Evolutionary conservation across 2,113 vertebrate species (phyloP).

Genomic region (Anoura caudifer): DNA sequence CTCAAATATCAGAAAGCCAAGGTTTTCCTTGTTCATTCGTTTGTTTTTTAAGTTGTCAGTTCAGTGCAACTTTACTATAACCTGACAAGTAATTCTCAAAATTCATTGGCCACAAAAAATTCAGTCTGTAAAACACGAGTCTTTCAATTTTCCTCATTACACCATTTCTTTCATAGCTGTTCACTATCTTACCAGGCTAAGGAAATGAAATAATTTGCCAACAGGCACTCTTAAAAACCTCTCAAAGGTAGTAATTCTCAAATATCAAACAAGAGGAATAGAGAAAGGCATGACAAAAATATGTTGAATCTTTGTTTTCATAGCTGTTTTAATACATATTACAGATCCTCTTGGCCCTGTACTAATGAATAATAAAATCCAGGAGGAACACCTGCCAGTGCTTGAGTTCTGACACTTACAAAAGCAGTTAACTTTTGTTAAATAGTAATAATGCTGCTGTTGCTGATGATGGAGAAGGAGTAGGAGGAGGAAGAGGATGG

Average conservation of each 20-base stretch:
- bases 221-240: not conserved
- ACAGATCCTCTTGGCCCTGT: not conserved
- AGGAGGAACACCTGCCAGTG: not conserved
- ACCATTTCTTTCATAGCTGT: not conserved
- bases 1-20: slow-evolving; percentile 14
- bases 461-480: not conserved
- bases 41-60: not conserved
- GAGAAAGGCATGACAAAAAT: not conserved
- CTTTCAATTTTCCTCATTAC: not conserved
- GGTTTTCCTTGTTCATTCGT: not conserved
- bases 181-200: not conserved
- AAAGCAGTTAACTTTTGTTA: slow-evolving; percentile 13
- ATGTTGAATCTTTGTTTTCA: not conserved
- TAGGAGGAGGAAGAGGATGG: not conserved
- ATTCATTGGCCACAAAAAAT: slow-evolving; percentile 20
- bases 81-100: not conserved
- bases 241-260: not conserved
- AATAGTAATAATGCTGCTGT: not conserved
- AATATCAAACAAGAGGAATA: not conserved
- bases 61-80: not conserved
- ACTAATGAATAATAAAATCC: not conserved
- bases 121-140: not conserved
- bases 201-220: slow-evolving; percentile 25
- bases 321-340: not conserved
- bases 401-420: not conserved